Evolutionary conservation across 2,888 invertebrate genomes (phyloP), one percentile per base, ranked within the genome.

Genomic region (Arctia plantaginis): DNA sequence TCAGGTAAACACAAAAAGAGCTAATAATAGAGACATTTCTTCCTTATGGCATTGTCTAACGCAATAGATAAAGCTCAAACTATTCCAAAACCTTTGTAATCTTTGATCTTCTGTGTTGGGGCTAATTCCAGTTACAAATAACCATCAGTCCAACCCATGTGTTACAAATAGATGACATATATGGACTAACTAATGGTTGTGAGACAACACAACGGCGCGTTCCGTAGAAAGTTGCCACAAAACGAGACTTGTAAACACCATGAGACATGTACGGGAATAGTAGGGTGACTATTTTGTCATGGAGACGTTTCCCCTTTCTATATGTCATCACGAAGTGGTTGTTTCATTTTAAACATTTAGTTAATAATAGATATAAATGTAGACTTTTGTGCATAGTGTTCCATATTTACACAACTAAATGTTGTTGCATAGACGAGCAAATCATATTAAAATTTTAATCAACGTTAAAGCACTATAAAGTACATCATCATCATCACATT

Each of bases 151-250:
- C n/a, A 71, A 59, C 35, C 30, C 23, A 66, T 70, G 66, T n/a
- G 47, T 51, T 62, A 70, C 75, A 69, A 72, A 70, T 30, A 71
- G 51, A 41, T 62, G 47, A 59, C 67, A 71, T 73, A 47, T 74
- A 74, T 75, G 76, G 71, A 71, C 71, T 71, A 75, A 41, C 70
- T 67, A 77, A 80, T 74, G 73, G 73, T 78, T 51, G 41, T 13
- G 30, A 23, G 71, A 55, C 62, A 69, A 65, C 77, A 47, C 27
- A 69, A 67, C 78, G 59, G 71, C 69, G 69, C 55, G 81, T 79
- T 79, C 71, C 41, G 66, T 84, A 84, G 85, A 85, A 85, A 85
- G 85, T 82, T 77, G 79, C 44, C 65, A 51, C 77, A 69, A 79
- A 80, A 82, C 77, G 79, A 77, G 76, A 77, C 75, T 33, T 68